Evolutionary conservation across 2,888 invertebrate species (phyloP).

Genomic region (Macrosoma leucophasiata): DNA sequence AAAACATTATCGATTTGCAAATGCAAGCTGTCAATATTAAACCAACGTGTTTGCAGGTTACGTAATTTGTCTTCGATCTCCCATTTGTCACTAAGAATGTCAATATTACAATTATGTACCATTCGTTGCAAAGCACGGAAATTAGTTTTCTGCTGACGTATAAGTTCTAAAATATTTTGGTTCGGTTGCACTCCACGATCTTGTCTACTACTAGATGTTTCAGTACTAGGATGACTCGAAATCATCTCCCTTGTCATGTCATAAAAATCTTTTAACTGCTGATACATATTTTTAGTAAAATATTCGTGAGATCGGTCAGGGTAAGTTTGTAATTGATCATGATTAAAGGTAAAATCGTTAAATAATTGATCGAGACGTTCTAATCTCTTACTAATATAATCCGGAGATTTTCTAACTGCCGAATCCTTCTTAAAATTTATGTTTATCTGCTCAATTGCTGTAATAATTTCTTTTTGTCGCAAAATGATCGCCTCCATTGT

Average conservation of each 20-base stretch:
- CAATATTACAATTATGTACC: constrained; percentile 1
- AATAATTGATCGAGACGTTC: constrained; percentile 4
- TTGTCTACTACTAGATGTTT: neutral
- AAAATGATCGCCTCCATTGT: constrained; percentile 4
- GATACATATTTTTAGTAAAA: constrained; percentile 8
- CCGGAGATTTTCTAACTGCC: constrained; percentile 6
- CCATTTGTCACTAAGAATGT: no score
- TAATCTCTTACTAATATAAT: constrained; percentile 8
- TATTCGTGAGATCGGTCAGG: constrained; percentile 10
- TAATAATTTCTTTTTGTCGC: constrained; percentile 8
- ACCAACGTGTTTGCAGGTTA: no score
- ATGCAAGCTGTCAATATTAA: no score
- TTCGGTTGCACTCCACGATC: neutral
- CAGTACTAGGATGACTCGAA: no score
- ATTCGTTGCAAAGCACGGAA: constrained; percentile 10
- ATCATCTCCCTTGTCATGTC: neutral
- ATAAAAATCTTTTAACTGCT: neutral
- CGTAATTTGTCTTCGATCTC: no score
- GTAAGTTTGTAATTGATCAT: no score
- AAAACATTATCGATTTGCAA: no score
- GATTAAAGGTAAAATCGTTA: constrained; percentile 10
- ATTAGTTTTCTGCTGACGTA: constrained; percentile 9
- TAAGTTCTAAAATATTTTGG: constrained; percentile 2
- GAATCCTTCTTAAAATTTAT: constrained; percentile 15
- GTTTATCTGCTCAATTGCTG: constrained; percentile 3